Conservation (phyloP, 2,113 vertebrate genomes). For the Cochlearius cochlearius region DNA sequence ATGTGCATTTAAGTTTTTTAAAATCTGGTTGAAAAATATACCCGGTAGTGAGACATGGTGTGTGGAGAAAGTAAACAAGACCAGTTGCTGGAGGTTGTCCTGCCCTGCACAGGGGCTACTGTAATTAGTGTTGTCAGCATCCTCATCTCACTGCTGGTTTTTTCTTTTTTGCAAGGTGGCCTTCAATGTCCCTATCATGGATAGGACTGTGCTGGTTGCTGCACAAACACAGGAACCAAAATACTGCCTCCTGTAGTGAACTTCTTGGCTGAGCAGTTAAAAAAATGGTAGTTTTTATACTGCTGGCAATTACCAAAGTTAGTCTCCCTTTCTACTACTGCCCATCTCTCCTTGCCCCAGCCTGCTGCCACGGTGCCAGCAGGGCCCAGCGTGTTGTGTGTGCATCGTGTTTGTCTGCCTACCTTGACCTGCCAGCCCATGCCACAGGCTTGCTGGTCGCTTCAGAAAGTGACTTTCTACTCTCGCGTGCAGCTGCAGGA, state of each 20-base stretch:
- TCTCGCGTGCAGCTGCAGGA: accelerated
- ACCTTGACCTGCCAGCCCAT: background rate
- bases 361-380: background rate
- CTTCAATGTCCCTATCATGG: background rate
- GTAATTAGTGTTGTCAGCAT: background rate
- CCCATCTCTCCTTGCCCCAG: background rate
- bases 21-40: background rate
- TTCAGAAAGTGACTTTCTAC: background rate
- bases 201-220: background rate
- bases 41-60: background rate
- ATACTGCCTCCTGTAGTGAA: background rate
- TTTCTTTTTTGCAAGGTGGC: background rate
- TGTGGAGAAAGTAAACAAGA: background rate
- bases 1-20: background rate
- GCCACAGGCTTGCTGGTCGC: background rate
- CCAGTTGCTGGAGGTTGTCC: background rate
- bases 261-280: background rate
- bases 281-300: background rate
- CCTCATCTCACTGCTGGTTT: background rate
- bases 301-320: background rate
- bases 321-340: background rate
- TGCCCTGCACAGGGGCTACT: background rate
- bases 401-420: background rate
- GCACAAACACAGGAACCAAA: background rate
- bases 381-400: background rate